A percentile compares a stretch with the other conserved stretches of the same genome.
These are phyloP conservation scores for Rhabdornis inornatus DNA, from an alignment of 2,113 vertebrate species.

Conservation along the genomic window DNA sequence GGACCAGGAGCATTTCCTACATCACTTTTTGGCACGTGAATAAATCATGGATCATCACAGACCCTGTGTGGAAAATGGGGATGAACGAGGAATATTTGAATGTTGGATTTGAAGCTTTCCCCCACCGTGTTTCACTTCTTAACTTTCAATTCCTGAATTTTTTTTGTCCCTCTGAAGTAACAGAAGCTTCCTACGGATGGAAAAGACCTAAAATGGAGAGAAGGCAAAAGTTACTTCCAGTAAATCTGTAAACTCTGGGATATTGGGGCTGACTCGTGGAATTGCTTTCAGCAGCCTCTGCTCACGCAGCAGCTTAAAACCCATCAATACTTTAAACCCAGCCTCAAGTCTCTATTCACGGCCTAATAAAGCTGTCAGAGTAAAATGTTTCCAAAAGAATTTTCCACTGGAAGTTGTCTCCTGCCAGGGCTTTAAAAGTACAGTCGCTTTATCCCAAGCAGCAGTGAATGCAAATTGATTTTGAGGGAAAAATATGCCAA, in stretches of 20 bases:
- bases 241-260: neutral
- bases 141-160: neutral
- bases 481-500: slow-evolving; percentile 15
- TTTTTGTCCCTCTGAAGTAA: neutral
- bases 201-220: neutral
- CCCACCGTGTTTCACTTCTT: rapidly evolving
- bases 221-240: neutral
- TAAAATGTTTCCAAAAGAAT: slow-evolving; percentile 31
- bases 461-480: slow-evolving; percentile 28
- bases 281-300: neutral
- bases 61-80: rapidly evolving
- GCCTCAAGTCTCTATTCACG: neutral
- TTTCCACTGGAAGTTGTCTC: slow-evolving; percentile 26
- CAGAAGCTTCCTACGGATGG: neutral
- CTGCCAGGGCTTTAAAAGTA: slow-evolving; percentile 23
- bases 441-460: slow-evolving; percentile 3
- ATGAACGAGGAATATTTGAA: rapidly evolving
- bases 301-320: neutral
- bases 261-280: neutral
- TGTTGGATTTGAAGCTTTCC: rapidly evolving
- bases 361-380: slow-evolving; percentile 56
- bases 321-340: neutral
- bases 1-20: neutral
- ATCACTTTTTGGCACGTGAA: rapidly evolving
- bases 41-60: neutral